phyloP scores from a whole-genome alignment of 2,888 invertebrate species.

The Stenurella melanura region DNA sequence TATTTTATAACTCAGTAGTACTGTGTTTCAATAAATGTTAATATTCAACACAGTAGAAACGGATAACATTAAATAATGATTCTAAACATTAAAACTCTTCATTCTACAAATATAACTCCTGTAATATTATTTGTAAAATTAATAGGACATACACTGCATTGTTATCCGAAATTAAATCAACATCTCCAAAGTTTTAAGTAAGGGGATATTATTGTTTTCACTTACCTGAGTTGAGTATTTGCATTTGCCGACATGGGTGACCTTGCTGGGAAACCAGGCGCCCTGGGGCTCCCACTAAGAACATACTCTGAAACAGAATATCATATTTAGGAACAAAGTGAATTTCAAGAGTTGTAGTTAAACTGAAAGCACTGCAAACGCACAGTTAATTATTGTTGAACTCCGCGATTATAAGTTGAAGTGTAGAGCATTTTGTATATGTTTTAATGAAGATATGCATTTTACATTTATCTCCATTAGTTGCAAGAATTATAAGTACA shows the following conservation, averaged over 20 bases:
- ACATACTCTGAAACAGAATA: slow-evolving; percentile 75
- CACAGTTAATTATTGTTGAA: slow-evolving; percentile 1
- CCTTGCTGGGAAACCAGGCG: slow-evolving; percentile 74
- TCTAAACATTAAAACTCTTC: background rate
- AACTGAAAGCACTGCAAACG: slow-evolving; percentile 27
- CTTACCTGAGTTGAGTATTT: slow-evolving; percentile 74
- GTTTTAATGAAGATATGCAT: background rate
- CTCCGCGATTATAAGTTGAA: background rate
- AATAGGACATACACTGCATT: background rate
- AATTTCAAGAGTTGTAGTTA: slow-evolving; percentile 39
- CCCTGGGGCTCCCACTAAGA: slow-evolving; percentile 75
- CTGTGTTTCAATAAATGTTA: too few species aligned
- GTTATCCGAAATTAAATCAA: slow-evolving; percentile 6
- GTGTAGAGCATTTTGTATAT: too few species aligned
- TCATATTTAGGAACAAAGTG: slow-evolving; percentile 52
- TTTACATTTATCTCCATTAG: too few species aligned
- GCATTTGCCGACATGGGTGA: slow-evolving; percentile 70
- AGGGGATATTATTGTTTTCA: slow-evolving; percentile 50
- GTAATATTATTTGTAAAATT: background rate
- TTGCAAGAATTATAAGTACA: too few species aligned
- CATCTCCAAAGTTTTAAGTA: background rate
- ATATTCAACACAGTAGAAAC: too few species aligned
- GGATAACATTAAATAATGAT: too few species aligned
- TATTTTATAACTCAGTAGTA: too few species aligned
- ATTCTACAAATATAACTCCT: background rate